phyloP scores from a whole-genome alignment of 2,888 invertebrate genomes.

The Drosophila incognita region DNA sequence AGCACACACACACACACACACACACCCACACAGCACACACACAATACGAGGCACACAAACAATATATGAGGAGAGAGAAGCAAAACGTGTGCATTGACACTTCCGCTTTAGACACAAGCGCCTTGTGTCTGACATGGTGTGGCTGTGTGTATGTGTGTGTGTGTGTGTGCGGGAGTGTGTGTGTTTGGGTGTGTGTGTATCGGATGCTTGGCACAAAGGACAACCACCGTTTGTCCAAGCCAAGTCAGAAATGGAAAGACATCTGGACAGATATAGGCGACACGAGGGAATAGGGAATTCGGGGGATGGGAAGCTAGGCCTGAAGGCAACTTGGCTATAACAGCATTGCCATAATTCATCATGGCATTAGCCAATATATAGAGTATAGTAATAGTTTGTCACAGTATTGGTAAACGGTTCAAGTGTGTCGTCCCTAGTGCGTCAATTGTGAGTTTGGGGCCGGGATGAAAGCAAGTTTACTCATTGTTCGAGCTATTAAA shows the following conservation, averaged over 20 bases:
- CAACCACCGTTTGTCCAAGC: conserved; percentile 56
- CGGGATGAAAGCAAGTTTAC: conserved; percentile 22
- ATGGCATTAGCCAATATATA: conserved; percentile 70
- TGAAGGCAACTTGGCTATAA: conserved; percentile 44
- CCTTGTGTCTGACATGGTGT: conserved; percentile 31
- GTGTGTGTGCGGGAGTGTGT: conserved; percentile 12
- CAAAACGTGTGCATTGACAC: conserved; percentile 69
- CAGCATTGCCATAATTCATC: conserved; percentile 69
- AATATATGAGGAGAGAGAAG: conserved; percentile 9
- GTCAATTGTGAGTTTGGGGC: conserved; percentile 50
- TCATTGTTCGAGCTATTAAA: conserved; percentile 77
- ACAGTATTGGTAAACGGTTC: conserved; percentile 40
- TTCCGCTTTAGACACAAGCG: conserved; percentile 76
- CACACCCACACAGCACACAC: neutral
- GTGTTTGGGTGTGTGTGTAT: conserved; percentile 25
- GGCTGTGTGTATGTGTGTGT: conserved; percentile 16
- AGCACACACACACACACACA: too few relatives aligned
- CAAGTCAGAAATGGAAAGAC: conserved; percentile 36
- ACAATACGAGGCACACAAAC: conserved; percentile 6
- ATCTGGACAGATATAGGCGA: conserved; percentile 12
- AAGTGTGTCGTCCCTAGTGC: conserved; percentile 64
- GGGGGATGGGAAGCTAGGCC: conserved; percentile 12
- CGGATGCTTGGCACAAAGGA: conserved; percentile 60
- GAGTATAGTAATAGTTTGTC: conserved; percentile 47
- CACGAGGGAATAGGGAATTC: neutral